Evolutionary conservation across 2,797 vertebrate species (phyloP), one percentile per base, ranked within the genome.

Genomic region (Gymnoscopelus microlampas): DNA sequence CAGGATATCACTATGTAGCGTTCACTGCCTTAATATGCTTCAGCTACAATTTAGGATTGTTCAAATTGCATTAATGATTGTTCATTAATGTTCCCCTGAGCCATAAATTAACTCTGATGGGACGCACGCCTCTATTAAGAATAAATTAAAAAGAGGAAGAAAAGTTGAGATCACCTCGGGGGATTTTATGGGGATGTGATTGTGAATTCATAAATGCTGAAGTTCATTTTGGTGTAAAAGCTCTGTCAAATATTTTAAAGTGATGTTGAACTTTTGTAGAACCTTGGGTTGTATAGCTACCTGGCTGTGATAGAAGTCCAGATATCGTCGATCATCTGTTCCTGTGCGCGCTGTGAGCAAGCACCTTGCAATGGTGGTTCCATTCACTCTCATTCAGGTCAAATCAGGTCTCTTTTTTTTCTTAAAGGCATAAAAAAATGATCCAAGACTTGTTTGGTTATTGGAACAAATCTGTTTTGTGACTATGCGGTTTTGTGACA

Each of bases 101-200:
- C 15, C 63, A 76, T 66, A 71, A 76, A 77, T 83, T 76, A 76
- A 80, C 63, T 79, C 57, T 53, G 63, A 77, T 63, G 53, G 68
- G 39, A 44, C 39, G 9, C 39, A 65, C 49, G 39, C 78, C 66
- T 86, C 81, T 74, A 60, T 81, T 70, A 67, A 66, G 48, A 70
- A 57, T 57, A 11, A 51, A 54, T 70, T 68, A 61, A 1, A 19
- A 49, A 13, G 39, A 53, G 54, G 56, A 48, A 8, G 8, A 63
- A 72, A 23, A 64, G 66, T 60, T 70, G 53, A 51, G 63, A 73
- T 6, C 49, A 59, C 62, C 70, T 12, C 26, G 50, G 62, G 47
- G 67, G 65, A 84, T 83, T 77, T 87, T 47, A 71, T 62, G 58
- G 61, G 56, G 55, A 78, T 69, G n/a, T 48, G 69, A 78, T 77